Percentiles rank a stretch among this genome's conserved stretches.
These are phyloP conservation scores for Drosophila bipectinata DNA, from an alignment of 1,140 invertebrate species.

Conservation along the genomic window DNA sequence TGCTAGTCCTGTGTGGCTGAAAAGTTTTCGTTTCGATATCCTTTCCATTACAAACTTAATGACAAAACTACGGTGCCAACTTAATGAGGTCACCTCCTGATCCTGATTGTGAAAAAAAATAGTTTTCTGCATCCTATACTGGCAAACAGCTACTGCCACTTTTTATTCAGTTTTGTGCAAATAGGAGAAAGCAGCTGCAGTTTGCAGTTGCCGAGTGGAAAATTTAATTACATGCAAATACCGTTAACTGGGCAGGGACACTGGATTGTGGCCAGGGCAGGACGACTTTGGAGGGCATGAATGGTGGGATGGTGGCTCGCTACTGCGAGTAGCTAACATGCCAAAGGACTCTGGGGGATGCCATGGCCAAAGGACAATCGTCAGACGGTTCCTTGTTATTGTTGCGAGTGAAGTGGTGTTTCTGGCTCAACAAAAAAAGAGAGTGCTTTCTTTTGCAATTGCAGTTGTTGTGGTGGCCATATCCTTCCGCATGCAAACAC, in stretches of 20 bases:
- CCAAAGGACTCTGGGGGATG: constrained; percentile 34
- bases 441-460: constrained; percentile 43
- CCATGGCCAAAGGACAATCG: constrained; percentile 47
- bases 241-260: constrained; percentile 51
- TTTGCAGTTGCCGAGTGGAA: constrained; percentile 68
- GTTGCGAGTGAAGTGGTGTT: constrained; percentile 31
- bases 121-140: not conserved
- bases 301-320: not conserved
- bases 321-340: constrained; percentile 20
- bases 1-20: not conserved
- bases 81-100: constrained; percentile 38
- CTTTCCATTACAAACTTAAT: constrained; percentile 55
- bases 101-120: constrained; percentile 14
- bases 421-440: constrained; percentile 17
- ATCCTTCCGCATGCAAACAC: constrained; percentile 22
- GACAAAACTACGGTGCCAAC: constrained; percentile 44
- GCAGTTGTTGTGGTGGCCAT: constrained; percentile 36
- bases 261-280: constrained; percentile 16
- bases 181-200: constrained; percentile 67
- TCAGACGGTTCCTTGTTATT: constrained; percentile 43
- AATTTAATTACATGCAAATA: constrained; percentile 78
- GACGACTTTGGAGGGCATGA: not conserved
- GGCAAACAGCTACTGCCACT: constrained; percentile 9
- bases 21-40: constrained; percentile 23
- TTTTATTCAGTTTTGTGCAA: constrained; percentile 60